A percentile compares a stretch with the other conserved stretches of the same genome.
phyloP scores from a whole-genome alignment of 1,140 invertebrate genomes.

The Drosophila ironensis region DNA sequence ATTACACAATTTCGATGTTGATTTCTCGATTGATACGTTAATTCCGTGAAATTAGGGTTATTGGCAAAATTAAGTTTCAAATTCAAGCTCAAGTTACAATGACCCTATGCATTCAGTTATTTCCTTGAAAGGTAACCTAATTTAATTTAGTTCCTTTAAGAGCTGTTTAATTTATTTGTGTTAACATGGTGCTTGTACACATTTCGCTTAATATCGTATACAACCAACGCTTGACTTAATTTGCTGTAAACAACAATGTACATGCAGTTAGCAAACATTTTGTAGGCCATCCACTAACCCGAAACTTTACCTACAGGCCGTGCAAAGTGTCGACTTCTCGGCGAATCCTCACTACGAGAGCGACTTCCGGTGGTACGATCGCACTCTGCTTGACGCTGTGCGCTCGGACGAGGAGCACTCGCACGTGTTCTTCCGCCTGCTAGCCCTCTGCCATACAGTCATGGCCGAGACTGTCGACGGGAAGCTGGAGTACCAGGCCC shows the following conservation, averaged over 20 bases:
- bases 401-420: constrained; percentile 87
- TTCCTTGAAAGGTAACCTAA: too few relatives aligned
- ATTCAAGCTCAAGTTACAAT: too few relatives aligned
- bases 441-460: constrained; percentile 98
- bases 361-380: constrained; percentile 97
- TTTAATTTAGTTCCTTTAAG: too few relatives aligned
- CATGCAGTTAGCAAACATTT: too few relatives aligned
- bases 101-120: too few relatives aligned
- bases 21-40: too few relatives aligned
- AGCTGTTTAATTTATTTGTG: too few relatives aligned
- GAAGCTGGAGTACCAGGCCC: constrained; percentile 87
- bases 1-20: too few relatives aligned
- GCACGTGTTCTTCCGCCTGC: constrained; percentile 93
- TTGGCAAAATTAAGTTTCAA: too few relatives aligned
- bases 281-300: not conserved
- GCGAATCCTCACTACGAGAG: constrained; percentile 95
- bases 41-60: too few relatives aligned
- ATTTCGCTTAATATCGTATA: constrained; percentile 22
- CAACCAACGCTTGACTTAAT: constrained; percentile 14
- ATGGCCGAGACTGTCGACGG: constrained; percentile 96
- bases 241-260: not conserved
- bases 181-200: not conserved
- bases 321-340: constrained; percentile 94
- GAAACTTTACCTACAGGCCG: constrained; percentile 83
- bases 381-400: constrained; percentile 92